Evolutionary conservation across 2,888 invertebrate species (phyloP).

Genomic region (Apamea monoglypha): DNA sequence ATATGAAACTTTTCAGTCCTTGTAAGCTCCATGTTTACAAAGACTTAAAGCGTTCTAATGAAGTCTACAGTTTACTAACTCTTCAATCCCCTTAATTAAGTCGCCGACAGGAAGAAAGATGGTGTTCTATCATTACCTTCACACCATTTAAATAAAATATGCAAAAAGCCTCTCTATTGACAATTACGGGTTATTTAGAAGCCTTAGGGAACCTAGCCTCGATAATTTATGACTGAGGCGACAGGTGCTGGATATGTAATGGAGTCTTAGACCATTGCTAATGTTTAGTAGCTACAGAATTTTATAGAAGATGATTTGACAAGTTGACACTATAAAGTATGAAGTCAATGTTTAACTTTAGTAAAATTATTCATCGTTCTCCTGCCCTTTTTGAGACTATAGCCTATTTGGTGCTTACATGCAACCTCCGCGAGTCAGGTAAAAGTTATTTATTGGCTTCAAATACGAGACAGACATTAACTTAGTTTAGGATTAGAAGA

Average conservation of each 20-base stretch:
- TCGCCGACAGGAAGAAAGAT: conserved; percentile 1
- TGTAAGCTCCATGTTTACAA: neutral
- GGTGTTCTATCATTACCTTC: conserved; percentile 15
- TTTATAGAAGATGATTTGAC: neutral
- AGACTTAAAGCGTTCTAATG: neutral
- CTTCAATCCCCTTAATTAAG: neutral
- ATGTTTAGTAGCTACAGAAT: conserved; percentile 2
- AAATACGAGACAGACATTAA: too few relatives aligned
- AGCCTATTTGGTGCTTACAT: too few relatives aligned
- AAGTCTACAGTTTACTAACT: neutral
- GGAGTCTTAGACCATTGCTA: conserved; percentile 13
- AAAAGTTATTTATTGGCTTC: too few relatives aligned
- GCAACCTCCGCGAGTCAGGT: too few relatives aligned
- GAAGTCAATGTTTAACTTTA: too few relatives aligned
- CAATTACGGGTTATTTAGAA: conserved; percentile 25
- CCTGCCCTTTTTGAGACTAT: neutral
- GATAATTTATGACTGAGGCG: conserved; percentile 32
- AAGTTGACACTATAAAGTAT: neutral
- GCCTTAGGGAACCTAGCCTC: conserved; percentile 1
- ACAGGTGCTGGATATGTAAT: conserved; percentile 20
- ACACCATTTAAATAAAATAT: conserved; percentile 32
- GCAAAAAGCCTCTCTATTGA: conserved; percentile 16
- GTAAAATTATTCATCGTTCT: neutral
- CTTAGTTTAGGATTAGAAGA: too few relatives aligned
- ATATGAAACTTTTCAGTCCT: neutral